Evolutionary conservation across 1,140 invertebrate genomes (phyloP), one percentile per base, ranked within the genome.

Genomic region (Orussus abietinus): DNA sequence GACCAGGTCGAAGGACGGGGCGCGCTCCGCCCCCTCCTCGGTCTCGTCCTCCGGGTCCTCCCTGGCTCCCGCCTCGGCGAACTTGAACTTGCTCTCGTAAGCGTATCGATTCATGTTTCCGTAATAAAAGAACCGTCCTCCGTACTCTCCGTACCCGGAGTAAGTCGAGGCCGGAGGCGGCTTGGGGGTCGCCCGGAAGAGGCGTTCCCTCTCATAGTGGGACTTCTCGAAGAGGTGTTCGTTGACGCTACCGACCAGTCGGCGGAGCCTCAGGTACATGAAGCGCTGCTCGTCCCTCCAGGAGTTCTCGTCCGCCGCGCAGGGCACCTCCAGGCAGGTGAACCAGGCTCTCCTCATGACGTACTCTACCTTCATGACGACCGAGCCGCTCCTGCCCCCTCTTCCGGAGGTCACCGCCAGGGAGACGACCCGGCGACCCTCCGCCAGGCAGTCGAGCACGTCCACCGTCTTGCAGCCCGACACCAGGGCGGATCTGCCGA

Each of bases 41-140:
- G 38, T 40, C 17, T 54, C 42, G 7, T 43, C 42, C 5, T 57
- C 43, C 0, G 33, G 15, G 19, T 57, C 47, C 1, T 39, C 34
- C 5, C 18, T 22, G 4, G 40, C 39, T 2, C 25, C 19, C 4
- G 11, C 2, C 13, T 22, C 25, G 1, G 26, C 3, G 11, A 36
- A 19, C 19, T 53, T 45, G 20, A 67, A 63, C 45, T 59, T 66
- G n/a, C 37, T 62, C 6, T 66, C 57, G 15, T 62, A 69, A 1
- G 69, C 69, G 22, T 51, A 58, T 25, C 59, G 62, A 43, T 70
- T 74, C 69, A 74, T 72, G 17, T 66, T 66, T 5, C 71, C 71
- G 18, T 74, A 74, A 19, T 64, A 72, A 31, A 62, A 74, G 33
- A 69, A 69, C 11, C 49, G 48, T 1, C 66, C 67, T 0, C 59